Conservation (phyloP, 2,113 vertebrate species). For the Channa maculata region DNA sequence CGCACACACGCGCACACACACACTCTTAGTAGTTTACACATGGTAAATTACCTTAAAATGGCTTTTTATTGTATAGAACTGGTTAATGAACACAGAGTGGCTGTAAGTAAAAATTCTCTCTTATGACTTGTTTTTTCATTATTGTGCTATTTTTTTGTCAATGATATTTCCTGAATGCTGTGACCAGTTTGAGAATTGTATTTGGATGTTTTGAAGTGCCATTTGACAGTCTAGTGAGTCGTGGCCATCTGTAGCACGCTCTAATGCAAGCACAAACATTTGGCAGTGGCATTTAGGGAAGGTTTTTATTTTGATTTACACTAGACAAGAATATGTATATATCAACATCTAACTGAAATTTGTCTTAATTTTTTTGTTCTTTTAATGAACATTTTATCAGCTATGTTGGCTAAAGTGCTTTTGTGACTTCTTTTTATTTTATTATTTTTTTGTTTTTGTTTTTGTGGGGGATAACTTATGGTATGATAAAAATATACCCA, state of each 20-base stretch:
- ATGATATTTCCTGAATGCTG: constrained; percentile 77
- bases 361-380: constrained; percentile 77
- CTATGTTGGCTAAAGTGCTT: constrained; percentile 81
- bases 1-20: constrained; percentile 13
- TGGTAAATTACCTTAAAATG: constrained; percentile 46
- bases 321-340: constrained; percentile 82
- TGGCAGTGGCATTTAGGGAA: constrained; percentile 77
- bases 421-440: constrained; percentile 70
- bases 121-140: constrained; percentile 53
- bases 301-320: constrained; percentile 58
- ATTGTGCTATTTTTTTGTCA: constrained; percentile 67
- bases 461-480: constrained; percentile 79
- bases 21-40: constrained; percentile 38
- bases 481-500: constrained; percentile 84
- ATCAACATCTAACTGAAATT: constrained; percentile 74
- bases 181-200: constrained; percentile 72
- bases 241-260: constrained; percentile 86
- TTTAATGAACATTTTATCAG: constrained; percentile 77
- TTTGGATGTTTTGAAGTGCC: constrained; percentile 83
- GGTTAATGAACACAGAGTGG: constrained; percentile 51
- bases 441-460: background rate
- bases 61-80: constrained; percentile 73
- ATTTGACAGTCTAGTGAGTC: constrained; percentile 84
- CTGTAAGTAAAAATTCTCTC: constrained; percentile 63
- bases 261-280: constrained; percentile 86